phyloP scores from a whole-genome alignment of 2,113 vertebrate species.

The Eolophus roseicapilla region DNA sequence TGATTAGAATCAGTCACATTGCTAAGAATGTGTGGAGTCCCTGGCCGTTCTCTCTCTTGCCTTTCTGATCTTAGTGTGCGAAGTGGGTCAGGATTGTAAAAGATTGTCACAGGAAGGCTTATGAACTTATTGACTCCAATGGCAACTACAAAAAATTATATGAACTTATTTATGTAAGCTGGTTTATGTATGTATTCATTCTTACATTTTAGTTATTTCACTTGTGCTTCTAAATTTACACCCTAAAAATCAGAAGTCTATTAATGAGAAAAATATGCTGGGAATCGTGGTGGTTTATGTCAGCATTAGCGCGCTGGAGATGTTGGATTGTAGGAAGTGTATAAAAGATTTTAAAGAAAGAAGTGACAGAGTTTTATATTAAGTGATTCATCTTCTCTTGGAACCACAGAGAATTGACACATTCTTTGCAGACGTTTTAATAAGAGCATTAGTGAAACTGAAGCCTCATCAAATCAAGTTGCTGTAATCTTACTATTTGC shows the following conservation, averaged over 20 bases:
- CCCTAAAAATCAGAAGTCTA: not conserved
- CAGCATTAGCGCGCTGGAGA: not conserved
- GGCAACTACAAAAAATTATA: not conserved
- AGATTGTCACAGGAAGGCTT: not conserved
- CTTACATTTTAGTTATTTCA: not conserved
- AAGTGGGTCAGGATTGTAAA: not conserved
- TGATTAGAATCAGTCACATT: not conserved
- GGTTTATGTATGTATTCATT: not conserved
- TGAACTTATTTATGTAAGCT: not conserved
- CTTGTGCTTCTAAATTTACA: not conserved
- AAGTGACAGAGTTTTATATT: not conserved
- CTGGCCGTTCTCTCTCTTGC: not conserved
- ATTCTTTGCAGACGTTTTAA: conserved; percentile 5
- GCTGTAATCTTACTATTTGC: not conserved
- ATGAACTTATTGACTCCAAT: not conserved
- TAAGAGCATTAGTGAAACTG: not conserved
- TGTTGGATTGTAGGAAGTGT: not conserved
- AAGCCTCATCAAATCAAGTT: not conserved
- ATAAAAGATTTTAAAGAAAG: not conserved
- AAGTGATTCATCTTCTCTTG: not conserved
- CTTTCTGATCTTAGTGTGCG: not conserved
- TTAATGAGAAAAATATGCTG: not conserved
- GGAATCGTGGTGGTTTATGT: not conserved
- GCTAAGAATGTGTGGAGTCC: not conserved
- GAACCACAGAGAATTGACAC: not conserved